Conservation (phyloP, 2,113 vertebrate species). For the Megalops atlanticus region DNA sequence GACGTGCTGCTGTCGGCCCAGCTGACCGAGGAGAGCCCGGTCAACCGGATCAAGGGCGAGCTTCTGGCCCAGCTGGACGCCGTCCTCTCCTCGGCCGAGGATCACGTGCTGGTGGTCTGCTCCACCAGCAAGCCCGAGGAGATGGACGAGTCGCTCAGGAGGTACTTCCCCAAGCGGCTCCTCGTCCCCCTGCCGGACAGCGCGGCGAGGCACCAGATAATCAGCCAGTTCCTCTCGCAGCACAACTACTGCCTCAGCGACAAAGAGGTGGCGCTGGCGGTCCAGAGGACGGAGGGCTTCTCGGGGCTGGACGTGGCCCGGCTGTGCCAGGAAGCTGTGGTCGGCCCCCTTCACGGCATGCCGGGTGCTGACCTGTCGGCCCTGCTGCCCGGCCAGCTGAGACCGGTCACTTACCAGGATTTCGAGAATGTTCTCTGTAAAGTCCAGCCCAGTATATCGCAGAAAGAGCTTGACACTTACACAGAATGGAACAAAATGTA, state of each 20-base stretch:
- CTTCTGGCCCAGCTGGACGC: constrained; percentile 97
- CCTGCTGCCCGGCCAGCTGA: constrained; percentile 94
- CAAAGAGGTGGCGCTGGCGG: constrained; percentile 96
- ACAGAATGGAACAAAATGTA: constrained; percentile 99
- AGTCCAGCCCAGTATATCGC: constrained; percentile 98
- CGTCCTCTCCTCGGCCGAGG: constrained; percentile 89
- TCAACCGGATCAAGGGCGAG: constrained; percentile 91
- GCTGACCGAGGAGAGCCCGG: constrained; percentile 90
- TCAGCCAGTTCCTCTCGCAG: constrained; percentile 98
- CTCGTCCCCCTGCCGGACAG: constrained; percentile 97
- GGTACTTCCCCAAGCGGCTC: constrained; percentile 98
- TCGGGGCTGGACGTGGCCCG: constrained; percentile 93
- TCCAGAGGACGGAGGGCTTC: constrained; percentile 98
- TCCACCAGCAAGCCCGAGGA: constrained; percentile 98
- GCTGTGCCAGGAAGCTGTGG: constrained; percentile 94
- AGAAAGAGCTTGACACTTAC: constrained; percentile 98
- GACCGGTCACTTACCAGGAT: constrained; percentile 98
- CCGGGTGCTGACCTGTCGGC: constrained; percentile 87
- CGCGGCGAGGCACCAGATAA: constrained; percentile 96
- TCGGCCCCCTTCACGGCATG: constrained; percentile 91
- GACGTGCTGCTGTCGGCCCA: constrained; percentile 91
- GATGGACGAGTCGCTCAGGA: constrained; percentile 94
- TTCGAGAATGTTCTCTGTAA: constrained; percentile 99
- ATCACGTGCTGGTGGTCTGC: constrained; percentile 96
- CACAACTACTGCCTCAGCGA: constrained; percentile 99